Percentiles rank a stretch among this genome's conserved stretches.
Conservation (phyloP, 2,888 invertebrate genomes). For the Papilio demoleus region DNA sequence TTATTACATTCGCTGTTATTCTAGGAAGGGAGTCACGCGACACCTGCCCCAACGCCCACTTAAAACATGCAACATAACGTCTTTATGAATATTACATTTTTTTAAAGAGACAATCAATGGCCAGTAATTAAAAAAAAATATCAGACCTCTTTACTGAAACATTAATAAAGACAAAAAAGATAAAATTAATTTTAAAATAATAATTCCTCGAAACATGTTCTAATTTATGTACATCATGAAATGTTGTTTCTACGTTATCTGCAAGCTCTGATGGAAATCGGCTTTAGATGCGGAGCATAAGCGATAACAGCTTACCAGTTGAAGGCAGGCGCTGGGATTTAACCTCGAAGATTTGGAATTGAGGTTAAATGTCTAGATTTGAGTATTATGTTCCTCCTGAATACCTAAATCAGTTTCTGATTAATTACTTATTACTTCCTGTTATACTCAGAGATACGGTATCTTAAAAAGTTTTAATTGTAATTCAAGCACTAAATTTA, state of each 20-base stretch:
- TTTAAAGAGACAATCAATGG: background rate
- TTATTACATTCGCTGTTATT: conserved; percentile 34
- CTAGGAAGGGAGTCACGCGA: conserved; percentile 35
- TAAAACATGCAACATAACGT: conserved; percentile 25
- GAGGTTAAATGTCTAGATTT: background rate
- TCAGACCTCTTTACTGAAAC: background rate
- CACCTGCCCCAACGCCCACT: conserved; percentile 16
- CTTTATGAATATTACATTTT: conserved; percentile 16
- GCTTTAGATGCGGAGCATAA: conserved; percentile 1
- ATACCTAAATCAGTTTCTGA: background rate
- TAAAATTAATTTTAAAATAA: too few relatives aligned
- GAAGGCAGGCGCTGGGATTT: background rate
- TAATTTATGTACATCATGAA: background rate
- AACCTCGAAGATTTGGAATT: background rate
- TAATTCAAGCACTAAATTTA: too few relatives aligned
- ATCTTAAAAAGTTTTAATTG: too few relatives aligned
- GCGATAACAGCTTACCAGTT: background rate
- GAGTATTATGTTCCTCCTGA: background rate
- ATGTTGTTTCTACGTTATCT: background rate
- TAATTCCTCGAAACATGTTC: too few relatives aligned
- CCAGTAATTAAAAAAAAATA: background rate
- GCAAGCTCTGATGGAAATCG: conserved; percentile 1
- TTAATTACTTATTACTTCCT: too few relatives aligned
- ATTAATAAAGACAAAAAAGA: too few relatives aligned
- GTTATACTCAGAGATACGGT: too few relatives aligned